These are phyloP conservation scores for Neoarius graeffei DNA, from an alignment of 2,113 vertebrate genomes.

Conservation along the genomic window DNA sequence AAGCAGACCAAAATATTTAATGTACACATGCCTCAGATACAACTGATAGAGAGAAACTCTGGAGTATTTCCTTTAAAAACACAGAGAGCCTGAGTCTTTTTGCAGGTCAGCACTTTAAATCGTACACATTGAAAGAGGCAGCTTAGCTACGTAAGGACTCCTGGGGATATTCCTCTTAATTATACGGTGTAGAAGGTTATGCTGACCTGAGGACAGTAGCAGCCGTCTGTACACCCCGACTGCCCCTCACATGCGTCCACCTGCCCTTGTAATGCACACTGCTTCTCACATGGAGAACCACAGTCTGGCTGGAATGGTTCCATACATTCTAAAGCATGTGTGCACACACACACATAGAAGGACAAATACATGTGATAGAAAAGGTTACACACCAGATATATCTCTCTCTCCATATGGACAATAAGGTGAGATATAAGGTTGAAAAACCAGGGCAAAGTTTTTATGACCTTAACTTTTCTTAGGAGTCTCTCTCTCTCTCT, in stretches of 20 bases:
- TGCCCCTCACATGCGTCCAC: slow-evolving; percentile 66
- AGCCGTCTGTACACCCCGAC: slow-evolving; percentile 77
- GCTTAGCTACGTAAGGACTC: neutral
- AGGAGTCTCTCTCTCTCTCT: neutral
- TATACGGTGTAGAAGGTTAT: neutral
- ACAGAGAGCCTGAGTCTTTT: neutral
- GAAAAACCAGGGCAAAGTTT: neutral
- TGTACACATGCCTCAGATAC: neutral
- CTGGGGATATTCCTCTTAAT: neutral
- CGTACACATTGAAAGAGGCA: neutral
- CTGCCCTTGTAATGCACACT: slow-evolving; percentile 71
- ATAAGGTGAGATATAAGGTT: neutral
- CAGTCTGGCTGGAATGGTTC: slow-evolving; percentile 78
- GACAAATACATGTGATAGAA: neutral
- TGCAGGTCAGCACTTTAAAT: neutral
- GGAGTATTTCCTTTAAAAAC: neutral
- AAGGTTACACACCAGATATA: slow-evolving; percentile 6
- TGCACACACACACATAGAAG: neutral
- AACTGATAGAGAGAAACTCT: neutral
- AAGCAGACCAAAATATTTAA: neutral
- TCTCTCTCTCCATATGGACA: neutral
- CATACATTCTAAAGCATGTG: slow-evolving; percentile 62
- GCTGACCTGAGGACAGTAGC: slow-evolving; percentile 84
- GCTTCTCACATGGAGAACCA: slow-evolving; percentile 77
- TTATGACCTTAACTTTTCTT: neutral